Evolutionary conservation across 2,797 vertebrate genomes (phyloP).

Genomic region (Dicrostonyx torquatus): DNA sequence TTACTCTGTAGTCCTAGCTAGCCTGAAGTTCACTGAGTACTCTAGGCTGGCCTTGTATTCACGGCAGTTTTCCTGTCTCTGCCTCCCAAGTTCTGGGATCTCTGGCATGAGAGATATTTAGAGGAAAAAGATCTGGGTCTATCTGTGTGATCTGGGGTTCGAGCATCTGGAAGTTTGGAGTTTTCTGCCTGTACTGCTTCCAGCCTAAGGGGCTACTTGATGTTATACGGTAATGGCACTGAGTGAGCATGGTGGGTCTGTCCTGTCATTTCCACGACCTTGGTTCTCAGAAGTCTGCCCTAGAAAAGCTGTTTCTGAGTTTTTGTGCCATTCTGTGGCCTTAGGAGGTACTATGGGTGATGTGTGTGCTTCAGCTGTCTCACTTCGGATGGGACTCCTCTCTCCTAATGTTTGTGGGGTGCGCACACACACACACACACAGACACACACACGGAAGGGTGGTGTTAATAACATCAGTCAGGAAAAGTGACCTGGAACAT

Average conservation of each 20-base stretch:
- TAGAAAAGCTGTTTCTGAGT: not conserved
- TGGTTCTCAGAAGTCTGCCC: not conserved
- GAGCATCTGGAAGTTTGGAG: not conserved
- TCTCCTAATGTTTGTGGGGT: not conserved
- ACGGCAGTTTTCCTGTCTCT: not conserved
- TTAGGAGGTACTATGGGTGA: not conserved
- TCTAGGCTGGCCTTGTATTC: not conserved
- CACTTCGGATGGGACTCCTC: not conserved
- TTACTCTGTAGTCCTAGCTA: not conserved
- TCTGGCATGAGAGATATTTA: not conserved
- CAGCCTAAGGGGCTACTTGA: not conserved
- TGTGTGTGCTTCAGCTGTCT: not conserved
- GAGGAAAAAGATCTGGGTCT: not conserved
- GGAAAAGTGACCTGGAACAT: not conserved
- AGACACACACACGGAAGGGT: not conserved
- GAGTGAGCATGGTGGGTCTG: not conserved
- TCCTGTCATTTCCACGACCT: not conserved
- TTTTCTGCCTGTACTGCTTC: not conserved
- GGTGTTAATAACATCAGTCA: not conserved
- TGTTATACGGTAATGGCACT: not conserved
- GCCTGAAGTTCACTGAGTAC: not conserved
- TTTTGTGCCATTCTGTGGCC: constrained; percentile 39
- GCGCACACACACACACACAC: not conserved
- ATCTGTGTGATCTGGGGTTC: not conserved
- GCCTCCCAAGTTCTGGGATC: not conserved